A percentile compares a stretch with the other conserved stretches of the same genome.
Evolutionary conservation across 2,888 invertebrate species (phyloP).

Genomic region (Microctonus brassicae): DNA sequence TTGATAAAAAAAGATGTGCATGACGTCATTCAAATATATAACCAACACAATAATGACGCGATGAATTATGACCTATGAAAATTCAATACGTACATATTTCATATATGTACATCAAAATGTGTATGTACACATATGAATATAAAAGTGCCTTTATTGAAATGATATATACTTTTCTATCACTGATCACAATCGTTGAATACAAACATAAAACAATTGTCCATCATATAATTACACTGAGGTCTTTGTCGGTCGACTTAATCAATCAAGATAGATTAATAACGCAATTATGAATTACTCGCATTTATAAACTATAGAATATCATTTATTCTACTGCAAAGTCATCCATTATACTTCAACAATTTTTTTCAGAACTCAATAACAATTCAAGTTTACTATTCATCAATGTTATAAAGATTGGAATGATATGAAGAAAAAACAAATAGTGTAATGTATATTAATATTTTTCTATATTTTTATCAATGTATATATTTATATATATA

Average conservation of each 20-base stretch:
- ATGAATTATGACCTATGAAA: background rate
- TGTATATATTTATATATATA: background rate
- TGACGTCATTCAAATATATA: too few relatives aligned
- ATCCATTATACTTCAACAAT: background rate
- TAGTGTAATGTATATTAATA: too few relatives aligned
- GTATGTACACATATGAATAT: too few relatives aligned
- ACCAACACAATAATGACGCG: too few relatives aligned
- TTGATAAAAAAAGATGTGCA: background rate
- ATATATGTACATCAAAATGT: too few relatives aligned
- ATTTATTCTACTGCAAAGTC: background rate
- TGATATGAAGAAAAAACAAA: too few relatives aligned
- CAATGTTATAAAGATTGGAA: too few relatives aligned
- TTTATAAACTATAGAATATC: too few relatives aligned
- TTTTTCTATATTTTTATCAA: background rate
- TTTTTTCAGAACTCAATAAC: background rate
- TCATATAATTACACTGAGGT: background rate
- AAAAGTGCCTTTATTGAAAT: too few relatives aligned
- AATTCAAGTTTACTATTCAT: background rate
- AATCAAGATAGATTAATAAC: background rate
- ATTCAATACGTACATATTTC: too few relatives aligned
- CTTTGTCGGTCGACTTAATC: background rate
- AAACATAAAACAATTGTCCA: background rate
- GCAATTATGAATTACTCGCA: background rate
- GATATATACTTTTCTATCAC: background rate
- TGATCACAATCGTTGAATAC: background rate